Evolutionary conservation across 2,113 vertebrate species (phyloP), one percentile per base, ranked within the genome.

Genomic region (Genyomyrus donnyi): DNA sequence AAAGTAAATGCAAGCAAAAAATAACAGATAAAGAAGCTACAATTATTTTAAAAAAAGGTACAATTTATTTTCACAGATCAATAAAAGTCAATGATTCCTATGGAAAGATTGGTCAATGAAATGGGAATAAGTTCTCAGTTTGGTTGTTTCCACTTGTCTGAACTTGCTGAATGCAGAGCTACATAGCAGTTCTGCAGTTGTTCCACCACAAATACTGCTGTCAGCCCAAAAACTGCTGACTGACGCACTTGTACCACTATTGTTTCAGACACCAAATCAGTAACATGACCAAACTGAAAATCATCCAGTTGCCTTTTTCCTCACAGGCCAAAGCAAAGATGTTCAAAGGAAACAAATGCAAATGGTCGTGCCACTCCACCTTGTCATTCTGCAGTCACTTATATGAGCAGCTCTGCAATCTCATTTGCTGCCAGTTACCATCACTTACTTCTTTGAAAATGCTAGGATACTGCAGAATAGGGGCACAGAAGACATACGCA

Each of bases 11-110:
- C 58, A 66, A 66, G n/a, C 13, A 31, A 70, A 11, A 70, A 70
- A 11, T 66, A 31, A 70, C 31, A 0, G 45, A 87, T 2, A 45
- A 87, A 27, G 7, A 74, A 70, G 48, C 9, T 50, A 48, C 4
- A 89, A 91, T 93, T 90, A 92, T 83, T 85, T 24, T 85, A 93
- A 89, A 93, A 94, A 89, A 89, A 93, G 92, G 92, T 93, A 93
- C 90, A 92, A 91, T 88, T 93, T 93, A 94, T 93, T 93, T 90
- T 91, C 93, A 94, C 92, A 93, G 93, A 93, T 93, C 77, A 92
- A 93, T 92, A 92, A 93, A 93, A 93, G 92, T 92, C 91, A 92
- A 92, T 85, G 80, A 74, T 89, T 91, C 90, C 90, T 92, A 91
- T 80, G 89, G 90, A 92, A 90, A 92, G 90, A 93, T 91, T 90